These are phyloP conservation scores for Rhinolophus sinicus DNA, from an alignment of 2,113 vertebrate species.

Conservation along the genomic window DNA sequence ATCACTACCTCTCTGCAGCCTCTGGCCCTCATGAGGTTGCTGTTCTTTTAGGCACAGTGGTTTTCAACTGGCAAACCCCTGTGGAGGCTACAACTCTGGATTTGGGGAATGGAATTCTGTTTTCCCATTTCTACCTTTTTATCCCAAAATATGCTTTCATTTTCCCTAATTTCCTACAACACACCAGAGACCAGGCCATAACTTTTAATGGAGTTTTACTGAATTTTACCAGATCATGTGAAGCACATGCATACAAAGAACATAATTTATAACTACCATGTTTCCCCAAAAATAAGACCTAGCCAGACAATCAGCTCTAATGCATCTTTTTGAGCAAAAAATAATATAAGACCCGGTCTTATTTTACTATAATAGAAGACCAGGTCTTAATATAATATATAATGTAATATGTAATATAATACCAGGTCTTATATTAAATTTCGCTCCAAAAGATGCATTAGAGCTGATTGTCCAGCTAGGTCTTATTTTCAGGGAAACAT, in stretches of 20 bases:
- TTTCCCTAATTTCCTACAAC: background rate
- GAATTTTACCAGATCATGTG: slow-evolving; percentile 14
- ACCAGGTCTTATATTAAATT: no score
- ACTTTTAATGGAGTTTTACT: slow-evolving; percentile 38
- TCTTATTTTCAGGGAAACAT: no score
- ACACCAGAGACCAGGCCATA: background rate
- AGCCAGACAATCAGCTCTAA: no score
- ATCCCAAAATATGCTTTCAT: background rate
- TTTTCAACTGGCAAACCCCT: slow-evolving; percentile 42
- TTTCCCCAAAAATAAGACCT: no score
- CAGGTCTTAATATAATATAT: no score
- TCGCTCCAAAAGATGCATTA: no score
- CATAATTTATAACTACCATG: background rate
- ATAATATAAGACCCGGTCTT: no score
- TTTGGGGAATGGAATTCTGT: background rate
- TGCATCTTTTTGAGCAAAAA: no score
- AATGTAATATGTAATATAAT: no score
- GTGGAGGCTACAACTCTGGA: background rate
- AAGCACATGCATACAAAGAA: background rate
- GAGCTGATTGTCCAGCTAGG: no score
- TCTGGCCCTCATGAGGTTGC: background rate
- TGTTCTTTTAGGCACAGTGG: background rate
- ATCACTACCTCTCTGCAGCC: background rate
- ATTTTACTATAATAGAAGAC: no score
- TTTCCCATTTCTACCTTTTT: slow-evolving; percentile 1